Evolutionary conservation across 2,888 invertebrate genomes (phyloP), one percentile per base, ranked within the genome.

Genomic region (Nasonia oneida): DNA sequence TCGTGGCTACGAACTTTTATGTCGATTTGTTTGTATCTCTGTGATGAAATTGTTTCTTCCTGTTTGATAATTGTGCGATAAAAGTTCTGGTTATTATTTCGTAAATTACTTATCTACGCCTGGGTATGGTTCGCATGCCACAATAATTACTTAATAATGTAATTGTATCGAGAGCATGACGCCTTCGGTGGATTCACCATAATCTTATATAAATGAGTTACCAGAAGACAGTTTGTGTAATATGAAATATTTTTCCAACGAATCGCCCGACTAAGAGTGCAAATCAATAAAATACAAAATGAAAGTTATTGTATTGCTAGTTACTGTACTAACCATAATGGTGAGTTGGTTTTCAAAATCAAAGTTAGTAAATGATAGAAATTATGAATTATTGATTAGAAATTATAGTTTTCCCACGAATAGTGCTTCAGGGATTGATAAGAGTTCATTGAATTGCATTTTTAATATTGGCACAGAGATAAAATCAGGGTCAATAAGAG

Each of bases 71-170:
- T 50, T 23, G 4, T 50, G 50, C 15, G 74, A 74, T 74, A 29
- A 74, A 47, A 29, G 12, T 37, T 39, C 73, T 42, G 39, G 23
- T 42, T 10, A 39, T 73, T 73, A 37, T 37, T 74, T 50, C 29
- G 29, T 64, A 64, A 64, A 74, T 47, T 50, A 42, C 74, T 74
- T 74, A 74, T 74, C 29, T 47, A 29, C 14, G 47, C 47, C 74
- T 37, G 37, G 37, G 12, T 50, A 29, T 50, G 47, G 50, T 47
- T 74, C 15, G 47, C 15, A 14, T 39, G 39, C 50, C 47, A 12
- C 4, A 29, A 50, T 74, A 74, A 74, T 74, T 12, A 50, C 74
- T 74, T 74, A 50, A 74, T 74, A 74, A 74, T 33, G 1, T 64
- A 64, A 61, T 61, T 61, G 15, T 15, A 61, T 6, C 23, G 23